Evolutionary conservation across 2,797 vertebrate genomes (phyloP), one percentile per base, ranked within the genome.

Genomic region (Myotis planiceps): DNA sequence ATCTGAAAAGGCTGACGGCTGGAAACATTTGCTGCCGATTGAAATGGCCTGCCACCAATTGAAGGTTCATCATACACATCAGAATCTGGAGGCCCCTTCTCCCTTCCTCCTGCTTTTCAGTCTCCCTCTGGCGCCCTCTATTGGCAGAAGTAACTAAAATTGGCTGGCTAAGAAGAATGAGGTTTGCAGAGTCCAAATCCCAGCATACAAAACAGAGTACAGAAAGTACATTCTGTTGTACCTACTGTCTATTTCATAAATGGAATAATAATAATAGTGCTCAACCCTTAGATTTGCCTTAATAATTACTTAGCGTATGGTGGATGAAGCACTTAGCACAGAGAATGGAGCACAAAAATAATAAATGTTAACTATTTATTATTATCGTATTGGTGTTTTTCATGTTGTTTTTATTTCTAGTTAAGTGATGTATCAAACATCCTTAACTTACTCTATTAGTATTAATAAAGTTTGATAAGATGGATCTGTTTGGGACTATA

Each of bases 341-440:
- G 90, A 74, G 32, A 74, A 60, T 34, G 16, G 32, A 85, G 12
- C n/a, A 74, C 19, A 47, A 78, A 79, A 1, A 27, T 21, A 80
- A 45, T 29, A 34, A 66, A 74, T 79, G 21, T 55, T 76, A 65
- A 66, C 9, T 63, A 39, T 32, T 68, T 63, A 39, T 32, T 68
- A 60, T 37, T 63, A 88, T n/a, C 16, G 4, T 16, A 55, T 45
- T 75, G 51, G 16, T 14, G 6, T 15, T 53, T 68, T 88, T 39
- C 80, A 55, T 69, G 49, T 68, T 78, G 68, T 49, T 92, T 92
- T 79, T 60, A 32, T 8, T 71, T 92, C 88, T 96, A 47, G 83
- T 21, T 34, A 34, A 90, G 27, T 23, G 34, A 81, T 51, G 49
- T 68, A 51, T 39, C 42, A 65, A 81, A n/a, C 1, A 87, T 60